Percentiles rank a stretch among this genome's conserved stretches.
Conservation (phyloP, 2,888 invertebrate genomes). For the Drosophila kambysellisi region DNA sequence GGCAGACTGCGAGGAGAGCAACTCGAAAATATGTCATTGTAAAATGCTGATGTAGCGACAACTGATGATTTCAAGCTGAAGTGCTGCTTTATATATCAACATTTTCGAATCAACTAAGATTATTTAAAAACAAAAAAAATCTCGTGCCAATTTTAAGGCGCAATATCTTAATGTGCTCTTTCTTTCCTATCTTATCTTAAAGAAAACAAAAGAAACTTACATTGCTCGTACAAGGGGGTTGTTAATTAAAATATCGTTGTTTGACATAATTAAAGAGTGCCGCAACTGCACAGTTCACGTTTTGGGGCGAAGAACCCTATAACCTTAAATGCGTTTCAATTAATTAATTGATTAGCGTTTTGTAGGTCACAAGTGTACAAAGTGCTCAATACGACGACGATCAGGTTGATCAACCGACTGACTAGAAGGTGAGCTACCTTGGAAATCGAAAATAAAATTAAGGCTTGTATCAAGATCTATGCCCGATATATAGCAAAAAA, state of each 20-base stretch:
- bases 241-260: not conserved
- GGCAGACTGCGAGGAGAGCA: slow-evolving; percentile 3
- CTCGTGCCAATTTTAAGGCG: not conserved
- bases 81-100: slow-evolving; percentile 12
- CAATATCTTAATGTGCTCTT: not conserved
- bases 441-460: slow-evolving; percentile 22
- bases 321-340: not conserved
- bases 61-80: not conserved
- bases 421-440: slow-evolving; percentile 27
- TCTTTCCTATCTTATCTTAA: not conserved
- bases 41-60: not conserved
- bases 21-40: slow-evolving; percentile 22
- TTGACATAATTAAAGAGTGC: not conserved
- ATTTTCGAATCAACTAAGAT: not conserved
- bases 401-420: slow-evolving; percentile 4
- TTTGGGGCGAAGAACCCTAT: not conserved
- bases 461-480: slow-evolving; percentile 26
- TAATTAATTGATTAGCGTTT: not conserved
- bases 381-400: not conserved
- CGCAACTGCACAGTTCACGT: not conserved
- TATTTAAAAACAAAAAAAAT: not conserved
- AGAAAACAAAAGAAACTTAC: not conserved
- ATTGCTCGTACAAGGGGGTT: not conserved
- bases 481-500: slow-evolving; percentile 24
- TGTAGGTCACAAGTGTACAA: slow-evolving; percentile 31